Conservation (phyloP, 1,140 invertebrate species). For the Zaprionus gabonicus region DNA sequence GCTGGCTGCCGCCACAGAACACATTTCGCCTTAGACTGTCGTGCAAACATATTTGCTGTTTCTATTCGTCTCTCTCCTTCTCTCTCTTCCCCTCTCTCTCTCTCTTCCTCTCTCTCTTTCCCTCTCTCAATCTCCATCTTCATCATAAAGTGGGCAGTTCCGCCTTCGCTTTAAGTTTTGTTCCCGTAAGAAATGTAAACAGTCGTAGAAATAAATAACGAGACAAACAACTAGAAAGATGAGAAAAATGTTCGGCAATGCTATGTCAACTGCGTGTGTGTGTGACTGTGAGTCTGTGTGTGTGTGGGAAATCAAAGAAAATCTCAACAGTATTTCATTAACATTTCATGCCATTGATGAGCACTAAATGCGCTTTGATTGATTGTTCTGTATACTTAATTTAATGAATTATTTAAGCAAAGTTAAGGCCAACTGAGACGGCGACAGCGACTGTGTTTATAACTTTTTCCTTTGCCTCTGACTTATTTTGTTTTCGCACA, state of each 20-base stretch:
- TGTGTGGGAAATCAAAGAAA: slow-evolving; percentile 48
- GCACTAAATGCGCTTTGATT: slow-evolving; percentile 75
- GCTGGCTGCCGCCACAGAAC: slow-evolving; percentile 12
- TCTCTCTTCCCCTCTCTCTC: not conserved
- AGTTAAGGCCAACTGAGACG: slow-evolving; percentile 57
- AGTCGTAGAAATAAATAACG: not conserved
- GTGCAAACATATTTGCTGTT: slow-evolving; percentile 20
- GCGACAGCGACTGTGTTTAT: slow-evolving; percentile 28
- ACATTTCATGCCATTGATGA: slow-evolving; percentile 48
- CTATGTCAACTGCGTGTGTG: not conserved
- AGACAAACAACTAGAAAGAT: slow-evolving; percentile 3
- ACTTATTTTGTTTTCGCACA: slow-evolving; percentile 20
- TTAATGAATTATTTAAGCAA: slow-evolving; percentile 81
- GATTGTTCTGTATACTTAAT: slow-evolving; percentile 78
- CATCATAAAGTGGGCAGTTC: not conserved
- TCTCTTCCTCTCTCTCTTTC: not conserved
- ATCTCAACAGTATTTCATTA: slow-evolving; percentile 66
- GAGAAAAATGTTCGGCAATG: not conserved
- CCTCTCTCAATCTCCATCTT: not conserved
- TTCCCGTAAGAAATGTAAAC: slow-evolving; percentile 8
- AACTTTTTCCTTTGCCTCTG: slow-evolving; percentile 15
- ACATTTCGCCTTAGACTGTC: slow-evolving; percentile 23
- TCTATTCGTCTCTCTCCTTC: no score
- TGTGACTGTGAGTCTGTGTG: not conserved
- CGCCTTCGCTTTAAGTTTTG: slow-evolving; percentile 3